phyloP scores from a whole-genome alignment of 2,888 invertebrate genomes.

The Carabus problematicus region DNA sequence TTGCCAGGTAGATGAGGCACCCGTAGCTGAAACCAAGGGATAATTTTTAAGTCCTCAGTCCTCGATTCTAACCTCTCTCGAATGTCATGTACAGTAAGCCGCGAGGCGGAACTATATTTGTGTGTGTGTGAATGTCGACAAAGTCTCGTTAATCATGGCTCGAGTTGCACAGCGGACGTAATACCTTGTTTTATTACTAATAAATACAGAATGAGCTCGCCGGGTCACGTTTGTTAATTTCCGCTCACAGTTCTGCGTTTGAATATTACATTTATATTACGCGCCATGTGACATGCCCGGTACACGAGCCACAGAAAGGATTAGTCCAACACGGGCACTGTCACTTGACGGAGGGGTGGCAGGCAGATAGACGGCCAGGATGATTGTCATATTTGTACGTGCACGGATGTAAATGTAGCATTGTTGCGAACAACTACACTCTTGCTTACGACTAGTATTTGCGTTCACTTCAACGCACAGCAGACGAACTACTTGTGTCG shows the following conservation, averaged over 20 bases:
- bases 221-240: conserved; percentile 52
- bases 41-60: neutral
- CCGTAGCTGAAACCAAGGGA: conserved; percentile 72
- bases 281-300: conserved; percentile 19
- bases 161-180: conserved; percentile 43
- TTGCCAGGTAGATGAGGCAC: conserved; percentile 83
- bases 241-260: conserved; percentile 49
- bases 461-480: no score
- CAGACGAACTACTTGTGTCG: no score
- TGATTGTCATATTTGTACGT: no score
- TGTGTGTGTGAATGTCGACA: no score
- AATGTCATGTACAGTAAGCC: no score
- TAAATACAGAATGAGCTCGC: conserved; percentile 50
- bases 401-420: conserved; percentile 8
- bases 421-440: neutral
- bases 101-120: no score
- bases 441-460: no score
- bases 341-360: no score
- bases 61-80: neutral
- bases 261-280: conserved; percentile 46
- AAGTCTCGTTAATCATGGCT: conserved; percentile 38
- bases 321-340: neutral
- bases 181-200: conserved; percentile 52
- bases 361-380: no score
- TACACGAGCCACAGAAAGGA: conserved; percentile 5